Evolutionary conservation across 2,797 vertebrate genomes (phyloP).

Genomic region (Merluccius polli): DNA sequence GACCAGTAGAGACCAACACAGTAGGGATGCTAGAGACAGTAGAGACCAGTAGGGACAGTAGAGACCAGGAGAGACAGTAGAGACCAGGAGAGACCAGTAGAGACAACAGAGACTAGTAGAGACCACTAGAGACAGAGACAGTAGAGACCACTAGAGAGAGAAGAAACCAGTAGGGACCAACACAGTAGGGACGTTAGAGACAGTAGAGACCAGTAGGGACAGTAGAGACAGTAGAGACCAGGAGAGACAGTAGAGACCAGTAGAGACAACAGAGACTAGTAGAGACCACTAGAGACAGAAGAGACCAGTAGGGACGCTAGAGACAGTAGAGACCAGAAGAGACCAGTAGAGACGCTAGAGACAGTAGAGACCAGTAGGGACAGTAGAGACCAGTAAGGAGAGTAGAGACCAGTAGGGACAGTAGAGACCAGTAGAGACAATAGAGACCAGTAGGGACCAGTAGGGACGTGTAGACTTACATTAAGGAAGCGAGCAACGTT

Average conservation of each 20-base stretch:
- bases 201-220: no score
- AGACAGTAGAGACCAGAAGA: not conserved
- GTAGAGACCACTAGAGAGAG: no score
- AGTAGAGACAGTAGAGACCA: not conserved
- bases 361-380: not conserved
- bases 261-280: not conserved
- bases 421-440: not conserved
- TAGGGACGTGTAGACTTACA: slow-evolving; percentile 68
- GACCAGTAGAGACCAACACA: no score
- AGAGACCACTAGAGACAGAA: not conserved
- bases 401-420: not conserved
- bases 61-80: no score
- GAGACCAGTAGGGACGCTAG: not conserved
- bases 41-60: no score
- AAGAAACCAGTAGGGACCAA: no score
- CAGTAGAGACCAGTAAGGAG: no score
- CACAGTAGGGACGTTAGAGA: not conserved
- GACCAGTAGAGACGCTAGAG: no score
- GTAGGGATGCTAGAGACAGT: no score
- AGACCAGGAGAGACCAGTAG: no score
- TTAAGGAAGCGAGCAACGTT: slow-evolving; percentile 92
- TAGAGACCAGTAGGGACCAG: not conserved
- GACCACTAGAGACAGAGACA: not conserved
- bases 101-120: no score
- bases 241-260: not conserved